Base-by-base conservation (phyloP, 2,888 invertebrate genomes). In the Rotaria sp. region DNA sequence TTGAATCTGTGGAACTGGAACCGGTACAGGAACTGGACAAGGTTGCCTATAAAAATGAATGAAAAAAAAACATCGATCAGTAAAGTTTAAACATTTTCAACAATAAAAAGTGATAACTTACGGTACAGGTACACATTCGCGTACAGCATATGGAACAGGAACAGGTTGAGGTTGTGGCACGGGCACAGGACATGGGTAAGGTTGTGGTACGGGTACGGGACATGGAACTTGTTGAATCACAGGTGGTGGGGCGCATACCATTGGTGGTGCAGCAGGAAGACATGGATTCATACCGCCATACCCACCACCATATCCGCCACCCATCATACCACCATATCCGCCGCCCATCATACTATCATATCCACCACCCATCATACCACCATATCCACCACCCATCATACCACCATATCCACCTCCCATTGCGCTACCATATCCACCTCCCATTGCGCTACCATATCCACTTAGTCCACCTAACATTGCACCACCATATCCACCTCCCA, bases 211-310 rank as follows among this genome's bases (percentile, higher is more conserved):
- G n/a, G 67, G 38, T n/a, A 74, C 74, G 30, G 85, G 85, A 57
- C 45, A 57, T 84, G 86, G 84, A 10, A 67, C 50, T 50, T 48
- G 84, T 84, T 75, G 75, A 80, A 75, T 50, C 0, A 84, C 45
- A 41, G 55, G 52, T 30, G 52, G 55, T 45, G 52, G 85, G 1
- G 52, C 24, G 38, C 75, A 50, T 30, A 30, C 1, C 48, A 67
- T 80, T n/a, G 75, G 55, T 67, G 67, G 85, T 26, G 26, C 15
- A 35, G 84, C 84, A 45, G 59, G 59, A 59, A 3, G 21, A 48
- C 80, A 80, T 57, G 75, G 75, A 52, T 48, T 18, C 38, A 52
- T 75, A n/a, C 52, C 75, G 7, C 38, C 59, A 67, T 3, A 15
- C 18, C n/a, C 30, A 30, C 59, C 59, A 15, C 59, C 59, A n/a